Percentiles rank a stretch among this genome's conserved stretches.
These are phyloP conservation scores for human (Homo sapiens) DNA, from an alignment of 2,113 vertebrate species.

Conservation along the genomic window GRCh38 chr5:24666001-24666500, in stretches of 20 bases:
- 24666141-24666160: not conserved
- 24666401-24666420: not conserved
- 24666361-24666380: not conserved
- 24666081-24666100: not conserved
- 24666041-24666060: not conserved
- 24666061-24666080: not conserved
- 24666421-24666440: not conserved
- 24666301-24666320: not conserved
- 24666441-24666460: not conserved
- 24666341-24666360: not conserved
- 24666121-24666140: not conserved
- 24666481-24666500: not conserved
- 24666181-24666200: not conserved
- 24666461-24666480: not conserved
- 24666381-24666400: not conserved
- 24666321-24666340: not conserved
- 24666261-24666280: not conserved
- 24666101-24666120: not conserved
- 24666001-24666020: not conserved
- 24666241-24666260: not conserved
- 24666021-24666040: not conserved
- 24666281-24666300: not conserved
- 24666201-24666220: not conserved
- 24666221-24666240: not conserved
- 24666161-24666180: accelerated